A percentile compares a stretch with the other conserved stretches of the same genome.
Evolutionary conservation across 2,797 vertebrate genomes (phyloP).

Genomic region (Falco novaeseelandiae): DNA sequence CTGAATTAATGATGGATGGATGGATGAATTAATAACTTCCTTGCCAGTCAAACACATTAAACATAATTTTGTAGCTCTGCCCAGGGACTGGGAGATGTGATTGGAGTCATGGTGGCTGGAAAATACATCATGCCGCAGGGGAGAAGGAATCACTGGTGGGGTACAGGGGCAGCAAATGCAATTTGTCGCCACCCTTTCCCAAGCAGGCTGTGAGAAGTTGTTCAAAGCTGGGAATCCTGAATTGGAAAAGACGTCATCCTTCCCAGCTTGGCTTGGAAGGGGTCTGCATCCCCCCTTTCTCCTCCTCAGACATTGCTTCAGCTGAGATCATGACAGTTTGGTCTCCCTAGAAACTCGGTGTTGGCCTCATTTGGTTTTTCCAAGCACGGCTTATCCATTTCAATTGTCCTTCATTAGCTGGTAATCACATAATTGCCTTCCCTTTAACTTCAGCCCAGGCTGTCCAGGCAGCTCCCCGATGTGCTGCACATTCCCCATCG

Average conservation of each 20-base stretch:
- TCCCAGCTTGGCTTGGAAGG: accelerated
- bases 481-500: accelerated
- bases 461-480: neutral
- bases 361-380: neutral
- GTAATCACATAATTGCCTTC: slow-evolving; percentile 37
- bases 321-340: neutral
- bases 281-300: neutral
- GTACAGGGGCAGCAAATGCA: neutral
- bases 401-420: slow-evolving; percentile 35
- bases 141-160: neutral
- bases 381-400: neutral
- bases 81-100: neutral
- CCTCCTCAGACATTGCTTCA: neutral
- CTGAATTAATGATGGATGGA: neutral
- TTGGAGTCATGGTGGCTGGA: neutral
- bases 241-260: neutral
- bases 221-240: neutral
- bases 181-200: neutral
- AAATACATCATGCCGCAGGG: accelerated
- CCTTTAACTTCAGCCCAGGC: neutral
- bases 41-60: slow-evolving; percentile 39
- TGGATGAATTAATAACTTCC: slow-evolving; percentile 11
- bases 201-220: neutral
- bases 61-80: neutral
- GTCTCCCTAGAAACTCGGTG: neutral